Evolutionary conservation across 2,113 vertebrate species (phyloP).

Genomic region (Antennarius striatus): DNA sequence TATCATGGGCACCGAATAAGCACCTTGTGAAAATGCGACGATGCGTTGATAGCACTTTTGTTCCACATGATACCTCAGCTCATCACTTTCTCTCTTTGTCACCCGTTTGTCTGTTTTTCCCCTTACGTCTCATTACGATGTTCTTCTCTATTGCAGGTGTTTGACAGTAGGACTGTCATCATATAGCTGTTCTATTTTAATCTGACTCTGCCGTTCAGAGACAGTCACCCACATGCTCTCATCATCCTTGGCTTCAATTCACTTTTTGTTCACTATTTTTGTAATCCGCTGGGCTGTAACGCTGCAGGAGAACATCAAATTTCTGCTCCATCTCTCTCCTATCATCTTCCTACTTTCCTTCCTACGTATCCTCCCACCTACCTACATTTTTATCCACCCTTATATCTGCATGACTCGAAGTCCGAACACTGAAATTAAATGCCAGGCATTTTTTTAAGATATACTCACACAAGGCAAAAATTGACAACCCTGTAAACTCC

Average conservation of each 20-base stretch:
- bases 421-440: no score
- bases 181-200: conserved; percentile 72
- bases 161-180: conserved; percentile 62
- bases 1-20: conserved; percentile 48
- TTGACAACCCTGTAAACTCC: conserved; percentile 57
- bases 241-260: conserved; percentile 44
- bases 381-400: no score
- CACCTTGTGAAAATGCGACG: conserved; percentile 20
- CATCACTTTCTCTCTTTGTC: conserved; percentile 23
- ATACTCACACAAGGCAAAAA: conserved; percentile 3
- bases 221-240: conserved; percentile 65
- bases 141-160: conserved; percentile 55
- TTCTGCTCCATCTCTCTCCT: no score
- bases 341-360: no score
- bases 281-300: not conserved
- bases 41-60: conserved; percentile 18
- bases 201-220: conserved; percentile 63
- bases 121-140: conserved; percentile 43
- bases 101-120: conserved; percentile 51
- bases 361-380: no score
- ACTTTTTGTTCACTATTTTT: conserved; percentile 20
- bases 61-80: conserved; percentile 33
- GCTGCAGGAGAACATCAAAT: no score
- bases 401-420: no score
- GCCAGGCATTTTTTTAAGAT: conserved; percentile 1